Evolutionary conservation across 2,888 invertebrate species (phyloP).

Genomic region (Acrobasis consociella): DNA sequence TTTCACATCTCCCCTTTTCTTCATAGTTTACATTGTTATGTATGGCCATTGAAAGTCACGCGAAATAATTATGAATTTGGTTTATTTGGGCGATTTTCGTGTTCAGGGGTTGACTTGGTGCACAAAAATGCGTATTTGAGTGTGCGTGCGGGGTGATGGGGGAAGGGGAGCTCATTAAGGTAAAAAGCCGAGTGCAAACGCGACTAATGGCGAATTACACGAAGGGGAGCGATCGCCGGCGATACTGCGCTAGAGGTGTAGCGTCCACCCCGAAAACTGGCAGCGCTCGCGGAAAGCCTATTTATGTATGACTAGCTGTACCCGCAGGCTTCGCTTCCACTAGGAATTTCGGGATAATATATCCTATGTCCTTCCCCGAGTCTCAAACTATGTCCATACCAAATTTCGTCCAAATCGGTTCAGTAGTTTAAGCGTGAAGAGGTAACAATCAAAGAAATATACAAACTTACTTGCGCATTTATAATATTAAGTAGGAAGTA

Average conservation of each 20-base stretch:
- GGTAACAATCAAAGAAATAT: no score
- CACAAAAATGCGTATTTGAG: constrained; percentile 75
- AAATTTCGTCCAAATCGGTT: no score
- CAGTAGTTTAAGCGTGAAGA: no score
- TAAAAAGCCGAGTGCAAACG: constrained; percentile 82
- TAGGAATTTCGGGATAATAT: no score
- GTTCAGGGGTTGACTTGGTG: constrained; percentile 50
- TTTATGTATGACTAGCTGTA: no score
- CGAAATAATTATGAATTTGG: constrained; percentile 31
- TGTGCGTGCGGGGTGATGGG: constrained; percentile 62
- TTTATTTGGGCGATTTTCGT: constrained; percentile 41
- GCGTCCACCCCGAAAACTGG: constrained; percentile 14
- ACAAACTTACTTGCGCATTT: no score
- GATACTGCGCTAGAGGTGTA: constrained; percentile 33
- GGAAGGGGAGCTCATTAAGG: constrained; percentile 79
- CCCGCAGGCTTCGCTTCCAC: no score
- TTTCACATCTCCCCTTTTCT: constrained; percentile 18
- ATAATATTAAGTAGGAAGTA: no score
- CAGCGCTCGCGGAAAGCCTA: not conserved
- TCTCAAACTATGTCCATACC: no score
- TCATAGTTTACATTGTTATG: not conserved
- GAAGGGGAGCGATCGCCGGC: constrained; percentile 72
- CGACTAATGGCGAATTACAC: constrained; percentile 81
- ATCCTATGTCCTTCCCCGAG: no score
- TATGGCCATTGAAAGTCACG: constrained; percentile 17